Conservation (phyloP, 2,113 vertebrate species). For the Atherinomorus stipes region DNA sequence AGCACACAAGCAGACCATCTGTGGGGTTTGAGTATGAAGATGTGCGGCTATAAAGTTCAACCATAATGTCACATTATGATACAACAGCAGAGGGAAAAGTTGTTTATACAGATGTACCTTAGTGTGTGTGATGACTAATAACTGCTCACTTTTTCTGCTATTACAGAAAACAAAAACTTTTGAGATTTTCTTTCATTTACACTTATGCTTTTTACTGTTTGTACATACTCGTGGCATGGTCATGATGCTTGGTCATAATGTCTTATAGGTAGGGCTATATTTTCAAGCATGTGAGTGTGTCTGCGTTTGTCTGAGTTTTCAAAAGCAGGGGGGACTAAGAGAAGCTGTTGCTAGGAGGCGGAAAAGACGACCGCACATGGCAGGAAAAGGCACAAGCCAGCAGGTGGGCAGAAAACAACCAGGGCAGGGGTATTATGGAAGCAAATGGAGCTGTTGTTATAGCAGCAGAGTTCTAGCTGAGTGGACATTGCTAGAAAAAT, state of each 20-base stretch:
- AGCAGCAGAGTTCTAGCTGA: slow-evolving; percentile 1
- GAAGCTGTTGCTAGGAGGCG: slow-evolving; percentile 61
- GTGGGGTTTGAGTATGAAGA: slow-evolving; percentile 27
- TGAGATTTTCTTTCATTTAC: slow-evolving; percentile 18
- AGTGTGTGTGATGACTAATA: slow-evolving; percentile 55
- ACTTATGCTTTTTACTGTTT: too few relatives aligned
- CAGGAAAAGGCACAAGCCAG: slow-evolving; percentile 54
- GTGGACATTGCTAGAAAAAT: not conserved
- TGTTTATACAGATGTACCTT: slow-evolving; percentile 19
- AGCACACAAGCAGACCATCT: slow-evolving; percentile 7
- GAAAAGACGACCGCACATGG: slow-evolving; percentile 51
- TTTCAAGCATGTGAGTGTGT: slow-evolving; percentile 7
- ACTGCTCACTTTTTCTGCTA: slow-evolving; percentile 54
- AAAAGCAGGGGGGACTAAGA: slow-evolving; percentile 48
- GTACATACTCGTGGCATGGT: not conserved
- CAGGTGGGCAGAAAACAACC: slow-evolving; percentile 37
- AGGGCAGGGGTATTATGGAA: slow-evolving; percentile 26
- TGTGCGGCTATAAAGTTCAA: not conserved
- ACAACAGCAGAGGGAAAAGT: not conserved
- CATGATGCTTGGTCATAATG: not conserved
- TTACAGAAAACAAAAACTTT: not conserved
- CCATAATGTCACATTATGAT: slow-evolving; percentile 3
- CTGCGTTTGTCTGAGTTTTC: slow-evolving; percentile 5
- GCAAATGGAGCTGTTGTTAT: slow-evolving; percentile 17
- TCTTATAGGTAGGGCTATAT: not conserved